Evolutionary conservation across 1,140 invertebrate genomes (phyloP).

Genomic region (Mya arenaria): DNA sequence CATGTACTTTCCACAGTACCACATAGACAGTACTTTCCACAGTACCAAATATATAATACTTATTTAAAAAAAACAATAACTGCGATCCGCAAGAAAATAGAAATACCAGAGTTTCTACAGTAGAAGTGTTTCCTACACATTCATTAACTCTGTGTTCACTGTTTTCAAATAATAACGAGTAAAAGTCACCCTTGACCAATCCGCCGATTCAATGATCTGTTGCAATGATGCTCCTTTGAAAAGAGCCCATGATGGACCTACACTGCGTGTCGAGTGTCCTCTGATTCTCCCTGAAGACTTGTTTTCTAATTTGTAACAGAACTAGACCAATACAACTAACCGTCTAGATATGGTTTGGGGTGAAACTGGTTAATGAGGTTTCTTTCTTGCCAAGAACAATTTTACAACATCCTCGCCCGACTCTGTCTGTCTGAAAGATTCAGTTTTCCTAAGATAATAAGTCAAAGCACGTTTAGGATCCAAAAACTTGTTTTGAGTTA

Average conservation of each 20-base stretch:
- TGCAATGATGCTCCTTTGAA: constrained; percentile 28
- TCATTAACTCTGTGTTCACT: constrained; percentile 6
- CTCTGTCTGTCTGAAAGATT: background rate
- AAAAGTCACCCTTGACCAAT: constrained; percentile 36
- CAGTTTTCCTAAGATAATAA: constrained; percentile 47
- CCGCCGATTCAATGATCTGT: background rate
- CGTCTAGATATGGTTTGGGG: constrained; percentile 4
- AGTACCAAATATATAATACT: too few species aligned
- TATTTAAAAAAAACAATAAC: too few species aligned
- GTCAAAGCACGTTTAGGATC: constrained; percentile 43
- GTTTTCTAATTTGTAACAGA: background rate
- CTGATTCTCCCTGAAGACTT: background rate
- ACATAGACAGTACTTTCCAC: too few species aligned
- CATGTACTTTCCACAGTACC: too few species aligned
- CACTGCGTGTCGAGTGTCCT: constrained; percentile 30
- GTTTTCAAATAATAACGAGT: background rate
- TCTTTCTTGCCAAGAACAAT: constrained; percentile 46
- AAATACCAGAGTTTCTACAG: too few species aligned
- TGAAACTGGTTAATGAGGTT: constrained; percentile 39
- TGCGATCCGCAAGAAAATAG: too few species aligned
- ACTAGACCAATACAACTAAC: constrained; percentile 21
- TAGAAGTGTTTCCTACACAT: constrained; percentile 30
- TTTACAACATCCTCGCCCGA: constrained; percentile 34
- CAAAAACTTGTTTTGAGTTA: constrained; percentile 33
- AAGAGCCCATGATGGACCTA: constrained; percentile 40